Evolutionary conservation across 2,113 vertebrate species (phyloP).

Genomic region (Caloenas nicobarica): DNA sequence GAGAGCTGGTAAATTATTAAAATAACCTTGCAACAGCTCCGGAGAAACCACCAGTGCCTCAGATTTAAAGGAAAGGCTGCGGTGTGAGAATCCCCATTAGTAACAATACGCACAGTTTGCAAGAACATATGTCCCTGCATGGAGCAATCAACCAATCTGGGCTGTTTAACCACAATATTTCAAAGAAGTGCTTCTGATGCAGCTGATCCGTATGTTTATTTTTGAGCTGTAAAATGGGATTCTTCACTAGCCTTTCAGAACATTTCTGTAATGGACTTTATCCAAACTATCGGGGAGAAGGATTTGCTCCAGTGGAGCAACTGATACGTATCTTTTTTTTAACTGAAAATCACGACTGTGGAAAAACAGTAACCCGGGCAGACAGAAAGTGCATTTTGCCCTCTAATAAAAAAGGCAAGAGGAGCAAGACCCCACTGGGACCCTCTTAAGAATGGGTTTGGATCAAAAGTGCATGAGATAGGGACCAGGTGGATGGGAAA

Average conservation of each 20-base stretch:
- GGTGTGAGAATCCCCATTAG: slow-evolving; percentile 65
- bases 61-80: slow-evolving; percentile 50
- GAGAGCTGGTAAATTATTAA: slow-evolving; percentile 63
- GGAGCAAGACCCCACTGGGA: background rate
- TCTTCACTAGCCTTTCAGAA: slow-evolving; percentile 15
- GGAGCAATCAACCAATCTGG: slow-evolving; percentile 63
- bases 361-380: background rate
- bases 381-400: background rate
- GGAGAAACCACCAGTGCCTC: slow-evolving; percentile 37
- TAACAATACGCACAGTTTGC: slow-evolving; percentile 63
- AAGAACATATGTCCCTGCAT: slow-evolving; percentile 52
- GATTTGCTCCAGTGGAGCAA: background rate
- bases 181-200: slow-evolving; percentile 45
- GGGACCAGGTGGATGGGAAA: background rate
- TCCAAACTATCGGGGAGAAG: background rate
- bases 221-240: slow-evolving; percentile 1
- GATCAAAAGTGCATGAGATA: background rate
- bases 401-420: background rate
- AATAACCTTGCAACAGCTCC: slow-evolving; percentile 59
- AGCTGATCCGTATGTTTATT: slow-evolving; percentile 51
- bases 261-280: background rate
- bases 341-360: background rate
- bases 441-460: background rate
- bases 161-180: slow-evolving; percentile 68
- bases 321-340: background rate